These are phyloP conservation scores for Rhabditoides inermis DNA, from an alignment of 2,888 invertebrate species.

Conservation along the genomic window DNA sequence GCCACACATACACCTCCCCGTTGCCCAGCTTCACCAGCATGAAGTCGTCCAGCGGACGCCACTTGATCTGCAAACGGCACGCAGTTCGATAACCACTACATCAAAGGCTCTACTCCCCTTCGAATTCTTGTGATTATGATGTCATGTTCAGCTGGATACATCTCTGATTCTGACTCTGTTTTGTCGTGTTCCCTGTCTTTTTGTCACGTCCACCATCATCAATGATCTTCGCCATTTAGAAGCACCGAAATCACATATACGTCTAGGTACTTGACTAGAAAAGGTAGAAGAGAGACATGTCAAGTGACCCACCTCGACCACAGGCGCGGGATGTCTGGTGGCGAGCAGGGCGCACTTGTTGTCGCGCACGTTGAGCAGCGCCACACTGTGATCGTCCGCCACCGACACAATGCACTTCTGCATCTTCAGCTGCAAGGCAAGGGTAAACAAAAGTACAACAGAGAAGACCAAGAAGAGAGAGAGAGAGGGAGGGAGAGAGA, in stretches of 20 bases:
- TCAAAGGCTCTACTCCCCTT: too few species aligned
- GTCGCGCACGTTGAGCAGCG: conserved; percentile 80
- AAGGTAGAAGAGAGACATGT: too few species aligned
- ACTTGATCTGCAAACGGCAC: conserved; percentile 33
- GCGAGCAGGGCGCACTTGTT: conserved; percentile 89
- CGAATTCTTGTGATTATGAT: too few species aligned
- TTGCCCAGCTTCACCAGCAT: conserved; percentile 94
- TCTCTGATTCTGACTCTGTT: too few species aligned
- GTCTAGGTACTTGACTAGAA: too few species aligned
- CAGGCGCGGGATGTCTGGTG: conserved; percentile 85
- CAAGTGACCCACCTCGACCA: conserved; percentile 67
- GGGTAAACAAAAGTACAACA: background rate
- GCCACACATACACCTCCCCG: conserved; percentile 97
- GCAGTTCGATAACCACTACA: too few species aligned
- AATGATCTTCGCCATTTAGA: too few species aligned
- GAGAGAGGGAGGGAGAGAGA: background rate
- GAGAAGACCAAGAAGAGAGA: too few species aligned
- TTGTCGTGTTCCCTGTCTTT: too few species aligned
- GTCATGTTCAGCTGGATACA: too few species aligned
- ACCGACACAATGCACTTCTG: conserved; percentile 65
- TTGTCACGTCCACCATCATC: too few species aligned
- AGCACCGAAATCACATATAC: too few species aligned
- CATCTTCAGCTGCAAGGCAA: conserved; percentile 20
- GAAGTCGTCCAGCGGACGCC: conserved; percentile 80
- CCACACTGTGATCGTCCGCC: conserved; percentile 93